Conservation (phyloP, 2,888 invertebrate species). For the Helobdella robusta region DNA sequence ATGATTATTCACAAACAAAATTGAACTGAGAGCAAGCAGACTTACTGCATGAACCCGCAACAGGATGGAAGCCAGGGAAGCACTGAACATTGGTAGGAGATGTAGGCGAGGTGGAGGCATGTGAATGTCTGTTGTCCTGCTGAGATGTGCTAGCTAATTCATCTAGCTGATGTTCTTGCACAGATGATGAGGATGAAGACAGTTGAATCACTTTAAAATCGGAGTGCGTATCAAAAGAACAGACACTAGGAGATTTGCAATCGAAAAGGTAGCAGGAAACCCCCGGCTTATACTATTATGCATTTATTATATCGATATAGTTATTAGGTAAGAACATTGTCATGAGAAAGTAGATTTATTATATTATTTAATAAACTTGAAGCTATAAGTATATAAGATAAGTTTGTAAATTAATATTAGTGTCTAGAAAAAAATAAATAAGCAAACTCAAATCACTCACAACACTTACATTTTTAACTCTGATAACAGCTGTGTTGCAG, state of each 20-base stretch:
- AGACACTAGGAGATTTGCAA: background rate
- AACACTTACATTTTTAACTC: slow-evolving; percentile 4
- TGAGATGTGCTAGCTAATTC: no score
- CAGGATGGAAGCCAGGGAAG: no score
- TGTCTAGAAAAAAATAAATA: background rate
- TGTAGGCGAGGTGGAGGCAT: no score
- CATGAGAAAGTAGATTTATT: background rate
- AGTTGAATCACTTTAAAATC: slow-evolving; percentile 17
- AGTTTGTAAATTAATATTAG: background rate
- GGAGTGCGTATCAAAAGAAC: slow-evolving; percentile 4
- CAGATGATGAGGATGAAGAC: no score
- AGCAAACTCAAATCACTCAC: background rate
- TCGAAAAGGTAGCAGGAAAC: slow-evolving; percentile 16
- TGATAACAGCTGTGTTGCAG: slow-evolving; percentile 11
- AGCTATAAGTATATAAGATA: background rate
- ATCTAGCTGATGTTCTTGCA: no score
- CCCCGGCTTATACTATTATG: background rate
- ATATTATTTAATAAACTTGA: background rate
- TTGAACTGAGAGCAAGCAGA: no score
- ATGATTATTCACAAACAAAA: no score
- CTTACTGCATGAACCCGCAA: no score
- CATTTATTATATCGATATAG: background rate
- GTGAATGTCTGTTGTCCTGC: no score
- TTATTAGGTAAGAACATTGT: no score
- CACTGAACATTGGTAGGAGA: no score